phyloP scores from a whole-genome alignment of 2,888 invertebrate genomes.

The Leptodirus hochenwartii region DNA sequence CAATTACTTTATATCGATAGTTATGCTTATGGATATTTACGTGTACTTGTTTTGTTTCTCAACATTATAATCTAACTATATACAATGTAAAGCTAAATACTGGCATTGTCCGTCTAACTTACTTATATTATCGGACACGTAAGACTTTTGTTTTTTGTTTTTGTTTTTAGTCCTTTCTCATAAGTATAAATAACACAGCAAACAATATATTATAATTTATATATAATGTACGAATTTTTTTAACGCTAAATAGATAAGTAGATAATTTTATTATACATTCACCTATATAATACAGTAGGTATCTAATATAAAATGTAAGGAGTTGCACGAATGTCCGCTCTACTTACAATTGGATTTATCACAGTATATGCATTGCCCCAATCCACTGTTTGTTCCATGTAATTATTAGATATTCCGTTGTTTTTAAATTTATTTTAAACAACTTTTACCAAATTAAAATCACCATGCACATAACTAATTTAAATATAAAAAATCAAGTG shows the following conservation, averaged over 20 bases:
- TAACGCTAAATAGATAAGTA: no score
- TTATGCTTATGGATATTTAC: no score
- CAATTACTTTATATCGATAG: no score
- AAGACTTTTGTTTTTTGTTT: constrained; percentile 1
- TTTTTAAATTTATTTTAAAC: no score
- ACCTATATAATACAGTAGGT: constrained; percentile 14
- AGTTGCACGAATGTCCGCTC: not conserved
- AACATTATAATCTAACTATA: constrained; percentile 15
- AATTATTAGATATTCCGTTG: no score
- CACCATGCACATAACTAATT: no score
- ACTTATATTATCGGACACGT: constrained; percentile 19
- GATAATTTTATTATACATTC: constrained; percentile 7
- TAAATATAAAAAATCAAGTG: no score
- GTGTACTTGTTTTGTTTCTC: no score
- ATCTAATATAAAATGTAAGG: constrained; percentile 14
- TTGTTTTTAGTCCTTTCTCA: not conserved
- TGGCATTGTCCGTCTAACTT: constrained; percentile 22
- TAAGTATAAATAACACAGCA: constrained; percentile 21
- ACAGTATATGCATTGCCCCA: constrained; percentile 32
- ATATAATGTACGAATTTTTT: no score
- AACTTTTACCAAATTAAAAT: no score
- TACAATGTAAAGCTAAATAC: constrained; percentile 26
- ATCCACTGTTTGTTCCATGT: constrained; percentile 21
- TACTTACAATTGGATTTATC: constrained; percentile 17
- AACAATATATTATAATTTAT: constrained; percentile 21